These are phyloP conservation scores for Rhinoraja longicauda DNA, from an alignment of 2,797 vertebrate species.

Conservation along the genomic window DNA sequence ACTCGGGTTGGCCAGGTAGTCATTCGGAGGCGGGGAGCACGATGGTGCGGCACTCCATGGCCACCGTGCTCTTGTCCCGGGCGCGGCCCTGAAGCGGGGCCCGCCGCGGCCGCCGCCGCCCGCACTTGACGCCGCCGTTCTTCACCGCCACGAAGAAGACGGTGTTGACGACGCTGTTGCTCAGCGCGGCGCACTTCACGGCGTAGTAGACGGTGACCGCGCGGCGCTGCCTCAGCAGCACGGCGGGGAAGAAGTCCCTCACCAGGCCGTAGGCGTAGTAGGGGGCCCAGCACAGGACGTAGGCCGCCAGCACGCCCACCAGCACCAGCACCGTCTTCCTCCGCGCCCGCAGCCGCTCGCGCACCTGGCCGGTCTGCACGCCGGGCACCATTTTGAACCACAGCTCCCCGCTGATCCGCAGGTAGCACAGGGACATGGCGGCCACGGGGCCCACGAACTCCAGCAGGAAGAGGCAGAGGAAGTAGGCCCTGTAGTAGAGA, in stretches of 20 bases:
- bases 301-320: conserved; percentile 43
- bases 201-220: conserved; percentile 45
- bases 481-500: conserved; percentile 45
- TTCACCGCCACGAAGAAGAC: conserved; percentile 44
- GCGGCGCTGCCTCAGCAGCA: conserved; percentile 42
- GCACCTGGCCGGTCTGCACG: conserved; percentile 44
- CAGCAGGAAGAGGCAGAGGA: conserved; percentile 42
- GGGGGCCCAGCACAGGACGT: conserved; percentile 47
- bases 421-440: conserved; percentile 45
- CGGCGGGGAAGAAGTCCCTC: conserved; percentile 45
- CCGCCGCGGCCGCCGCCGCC: background rate
- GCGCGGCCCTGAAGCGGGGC: background rate
- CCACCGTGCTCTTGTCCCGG: background rate
- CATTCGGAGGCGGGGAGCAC: background rate
- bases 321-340: conserved; percentile 44
- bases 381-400: conserved; percentile 46
- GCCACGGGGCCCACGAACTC: conserved; percentile 44
- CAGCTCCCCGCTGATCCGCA: conserved; percentile 43
- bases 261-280: conserved; percentile 45
- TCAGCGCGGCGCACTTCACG: conserved; percentile 46
- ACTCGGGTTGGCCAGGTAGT: background rate
- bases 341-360: conserved; percentile 39
- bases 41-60: background rate
- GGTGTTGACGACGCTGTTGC: conserved; percentile 46
- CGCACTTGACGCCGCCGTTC: conserved; percentile 4